Conservation (phyloP, 2,888 invertebrate genomes). For the Rhaphigaster nebulosa region DNA sequence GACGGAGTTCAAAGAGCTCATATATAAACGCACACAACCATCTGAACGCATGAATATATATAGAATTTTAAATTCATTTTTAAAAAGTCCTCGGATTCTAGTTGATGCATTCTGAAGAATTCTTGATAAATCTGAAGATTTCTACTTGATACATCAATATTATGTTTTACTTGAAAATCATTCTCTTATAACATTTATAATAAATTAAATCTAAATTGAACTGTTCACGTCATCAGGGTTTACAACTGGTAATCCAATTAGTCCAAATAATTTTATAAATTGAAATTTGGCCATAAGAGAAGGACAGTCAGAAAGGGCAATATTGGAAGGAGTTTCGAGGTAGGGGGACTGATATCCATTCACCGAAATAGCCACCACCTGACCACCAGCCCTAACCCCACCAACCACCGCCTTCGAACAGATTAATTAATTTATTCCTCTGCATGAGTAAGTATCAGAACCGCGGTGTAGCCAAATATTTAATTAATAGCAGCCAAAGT, state of each 20-base stretch:
- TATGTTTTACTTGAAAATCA: too few relatives aligned
- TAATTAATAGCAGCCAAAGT: not conserved
- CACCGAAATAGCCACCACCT: not conserved
- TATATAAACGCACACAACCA: too few relatives aligned
- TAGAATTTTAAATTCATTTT: too few relatives aligned
- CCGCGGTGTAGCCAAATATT: not conserved
- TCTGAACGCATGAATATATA: too few relatives aligned
- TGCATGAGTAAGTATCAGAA: not conserved
- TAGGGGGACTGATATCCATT: not conserved
- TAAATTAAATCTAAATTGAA: too few relatives aligned
- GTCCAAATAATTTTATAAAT: not conserved
- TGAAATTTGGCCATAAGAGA: not conserved
- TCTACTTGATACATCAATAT: too few relatives aligned
- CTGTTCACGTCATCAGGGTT: not conserved
- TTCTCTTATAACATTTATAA: too few relatives aligned
- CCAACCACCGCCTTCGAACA: not conserved
- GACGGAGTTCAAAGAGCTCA: too few relatives aligned
- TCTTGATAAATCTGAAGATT: too few relatives aligned
- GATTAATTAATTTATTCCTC: constrained; percentile 36
- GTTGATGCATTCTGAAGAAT: too few relatives aligned
- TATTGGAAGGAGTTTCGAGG: not conserved
- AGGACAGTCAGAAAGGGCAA: not conserved
- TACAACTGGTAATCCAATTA: not conserved
- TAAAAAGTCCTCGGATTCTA: too few relatives aligned
- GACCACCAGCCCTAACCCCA: not conserved